These are phyloP conservation scores for Cottoperca gobio DNA, from an alignment of 2,797 vertebrate genomes.

Conservation along the genomic window DNA sequence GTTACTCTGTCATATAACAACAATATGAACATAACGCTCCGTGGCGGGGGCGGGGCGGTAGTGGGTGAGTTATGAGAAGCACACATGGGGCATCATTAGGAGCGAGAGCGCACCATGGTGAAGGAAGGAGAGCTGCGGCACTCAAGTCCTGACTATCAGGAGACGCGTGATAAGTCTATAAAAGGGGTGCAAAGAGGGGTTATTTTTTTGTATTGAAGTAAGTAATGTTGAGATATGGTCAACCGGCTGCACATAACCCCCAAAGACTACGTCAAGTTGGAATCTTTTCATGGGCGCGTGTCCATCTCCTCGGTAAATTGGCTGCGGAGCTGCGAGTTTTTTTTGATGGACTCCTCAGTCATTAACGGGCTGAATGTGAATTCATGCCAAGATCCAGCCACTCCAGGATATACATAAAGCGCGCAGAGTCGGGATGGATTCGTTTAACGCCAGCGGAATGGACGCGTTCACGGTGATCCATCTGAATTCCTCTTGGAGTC, in stretches of 20 bases:
- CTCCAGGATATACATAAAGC: slow-evolving; percentile 18
- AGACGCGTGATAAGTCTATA: background rate
- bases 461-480: slow-evolving; percentile 76
- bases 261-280: background rate
- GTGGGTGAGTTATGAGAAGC: slow-evolving; percentile 61
- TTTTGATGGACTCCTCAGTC: slow-evolving; percentile 48
- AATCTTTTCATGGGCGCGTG: slow-evolving; percentile 14
- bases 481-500: slow-evolving; percentile 75
- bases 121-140: slow-evolving; percentile 52
- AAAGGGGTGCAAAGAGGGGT: background rate
- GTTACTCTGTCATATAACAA: background rate
- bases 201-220: background rate
- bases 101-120: slow-evolving; percentile 64
- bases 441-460: slow-evolving; percentile 76
- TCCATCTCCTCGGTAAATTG: slow-evolving; percentile 38
- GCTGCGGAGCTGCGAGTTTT: slow-evolving; percentile 25
- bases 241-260: background rate
- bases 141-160: slow-evolving; percentile 42
- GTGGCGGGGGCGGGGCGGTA: slow-evolving; percentile 72
- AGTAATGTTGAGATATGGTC: background rate
- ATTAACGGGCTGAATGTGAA: slow-evolving; percentile 35
- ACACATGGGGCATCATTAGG: slow-evolving; percentile 72
- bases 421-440: slow-evolving; percentile 70
- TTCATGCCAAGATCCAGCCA: slow-evolving; percentile 10
- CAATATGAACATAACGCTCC: slow-evolving; percentile 28